phyloP scores from a whole-genome alignment of 2,113 vertebrate species.

The Melanerpes aurifrons region DNA sequence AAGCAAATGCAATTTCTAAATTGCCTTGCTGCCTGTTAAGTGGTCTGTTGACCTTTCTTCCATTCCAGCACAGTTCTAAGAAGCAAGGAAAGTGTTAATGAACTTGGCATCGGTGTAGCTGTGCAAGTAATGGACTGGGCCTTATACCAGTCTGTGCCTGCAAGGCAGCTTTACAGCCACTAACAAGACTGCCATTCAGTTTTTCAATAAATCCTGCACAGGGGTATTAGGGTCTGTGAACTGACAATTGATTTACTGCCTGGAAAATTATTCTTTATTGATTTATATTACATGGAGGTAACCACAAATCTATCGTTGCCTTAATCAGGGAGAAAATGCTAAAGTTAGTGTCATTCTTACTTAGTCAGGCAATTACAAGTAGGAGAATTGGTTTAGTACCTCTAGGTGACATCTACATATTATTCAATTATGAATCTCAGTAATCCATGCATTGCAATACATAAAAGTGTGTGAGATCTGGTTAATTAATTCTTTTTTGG shows the following conservation, averaged over 20 bases:
- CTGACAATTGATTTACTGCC: slow-evolving; percentile 85
- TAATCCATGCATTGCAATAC: slow-evolving; percentile 76
- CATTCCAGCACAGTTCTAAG: not conserved
- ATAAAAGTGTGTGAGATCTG: slow-evolving; percentile 62
- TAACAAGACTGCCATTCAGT: slow-evolving; percentile 84
- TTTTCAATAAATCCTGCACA: slow-evolving; percentile 78
- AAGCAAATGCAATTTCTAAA: fast-evolving
- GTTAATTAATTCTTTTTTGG: slow-evolving; percentile 63
- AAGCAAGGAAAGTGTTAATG: slow-evolving; percentile 43
- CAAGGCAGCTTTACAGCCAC: slow-evolving; percentile 63
- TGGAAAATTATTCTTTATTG: slow-evolving; percentile 88
- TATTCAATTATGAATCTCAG: slow-evolving; percentile 77
- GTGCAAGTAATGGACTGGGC: slow-evolving; percentile 34
- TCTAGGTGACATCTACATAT: slow-evolving; percentile 77
- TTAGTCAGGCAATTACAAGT: slow-evolving; percentile 76
- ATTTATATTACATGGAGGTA: slow-evolving; percentile 77
- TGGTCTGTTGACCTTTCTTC: not conserved
- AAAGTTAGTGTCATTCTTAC: slow-evolving; percentile 78
- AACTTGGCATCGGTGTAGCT: not conserved
- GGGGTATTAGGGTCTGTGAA: slow-evolving; percentile 77
- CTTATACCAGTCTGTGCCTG: slow-evolving; percentile 43
- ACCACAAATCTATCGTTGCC: slow-evolving; percentile 75
- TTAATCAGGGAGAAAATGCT: slow-evolving; percentile 81
- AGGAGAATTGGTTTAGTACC: slow-evolving; percentile 75
- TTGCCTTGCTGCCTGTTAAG: not conserved